These are phyloP conservation scores for Zosterops hypoxanthus DNA, from an alignment of 2,113 vertebrate species.

Conservation along the genomic window DNA sequence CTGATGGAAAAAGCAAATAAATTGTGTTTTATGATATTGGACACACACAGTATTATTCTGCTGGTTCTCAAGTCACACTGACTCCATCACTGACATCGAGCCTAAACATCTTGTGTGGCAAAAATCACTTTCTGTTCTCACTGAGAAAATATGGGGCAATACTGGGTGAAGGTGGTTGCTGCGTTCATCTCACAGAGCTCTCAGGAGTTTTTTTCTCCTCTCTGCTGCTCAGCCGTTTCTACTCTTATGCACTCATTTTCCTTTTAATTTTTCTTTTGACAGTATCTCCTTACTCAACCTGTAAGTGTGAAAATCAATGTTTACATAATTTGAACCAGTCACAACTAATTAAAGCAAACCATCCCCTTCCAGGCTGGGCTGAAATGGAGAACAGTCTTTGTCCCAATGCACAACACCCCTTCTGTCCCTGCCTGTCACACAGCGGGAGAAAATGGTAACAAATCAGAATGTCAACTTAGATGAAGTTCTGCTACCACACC, in stretches of 20 bases:
- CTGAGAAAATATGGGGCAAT: neutral
- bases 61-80: neutral
- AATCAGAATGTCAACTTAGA: neutral
- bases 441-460: neutral
- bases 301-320: conserved; percentile 26
- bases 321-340: neutral
- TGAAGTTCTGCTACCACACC: neutral
- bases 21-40: conserved; percentile 35
- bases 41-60: neutral
- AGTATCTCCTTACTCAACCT: neutral
- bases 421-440: neutral
- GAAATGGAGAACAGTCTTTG: neutral
- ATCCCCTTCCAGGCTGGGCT: neutral
- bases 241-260: neutral
- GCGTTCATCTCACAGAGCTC: neutral
- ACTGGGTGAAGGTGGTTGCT: neutral
- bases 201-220: neutral
- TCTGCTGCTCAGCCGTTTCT: neutral
- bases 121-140: neutral
- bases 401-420: neutral
- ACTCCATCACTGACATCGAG: neutral
- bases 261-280: neutral
- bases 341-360: conserved; percentile 10
- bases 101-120: neutral
- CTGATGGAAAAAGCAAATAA: conserved; percentile 49